Base-by-base conservation (phyloP, 2,797 vertebrate species). In the Sternarchorhynchus goeldii region DNA sequence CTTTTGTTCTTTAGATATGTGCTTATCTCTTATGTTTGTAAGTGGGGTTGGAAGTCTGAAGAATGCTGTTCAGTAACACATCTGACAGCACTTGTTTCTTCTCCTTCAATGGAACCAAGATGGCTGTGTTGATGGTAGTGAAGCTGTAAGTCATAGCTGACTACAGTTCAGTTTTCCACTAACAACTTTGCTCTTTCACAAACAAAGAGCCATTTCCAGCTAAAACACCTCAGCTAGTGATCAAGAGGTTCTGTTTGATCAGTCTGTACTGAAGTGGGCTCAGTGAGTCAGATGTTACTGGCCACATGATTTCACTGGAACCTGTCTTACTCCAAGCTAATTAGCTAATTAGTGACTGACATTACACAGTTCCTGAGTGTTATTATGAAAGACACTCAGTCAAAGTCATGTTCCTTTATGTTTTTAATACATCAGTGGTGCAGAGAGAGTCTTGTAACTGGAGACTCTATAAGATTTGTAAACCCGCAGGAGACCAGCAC, bases 221-320 rank as follows among this genome's bases (percentile, higher is more conserved):
- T 66, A 53, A 55, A 59, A 53, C 76, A 76, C 17, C 36, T 20
- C 25, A 2, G 1, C 57, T 21, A 70, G 21, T 20, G 58, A 18
- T 3, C 4, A 25, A 17, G 2, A 75, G 76, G 53, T 32, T 76
- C 59, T 66, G 60, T 76, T 70, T 76, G 56, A 45, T 72, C 29
- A 6, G 6, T 50, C 60, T 36, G 60, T 70, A 18, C 12, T 25
- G 25, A 16, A 56, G 14, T 39, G 45, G 32, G 58, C 45, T 58
- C 41, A 57, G 57, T 87, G 85, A 86, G 72, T 90, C 83, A 86
- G 83, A 84, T 82, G 82, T 87, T 78, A 86, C 73, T 75, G 77
- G 77, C 76, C 73, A 67, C 76, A 83, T 91, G 88, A 91, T 86
- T 88, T 90, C 88, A 91, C 53, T 41, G 0, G 62, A 71, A 82